Percentiles rank a stretch among this genome's conserved stretches.
Conservation (phyloP, 1,140 invertebrate genomes). For the Pseudomyrmex concolor region DNA sequence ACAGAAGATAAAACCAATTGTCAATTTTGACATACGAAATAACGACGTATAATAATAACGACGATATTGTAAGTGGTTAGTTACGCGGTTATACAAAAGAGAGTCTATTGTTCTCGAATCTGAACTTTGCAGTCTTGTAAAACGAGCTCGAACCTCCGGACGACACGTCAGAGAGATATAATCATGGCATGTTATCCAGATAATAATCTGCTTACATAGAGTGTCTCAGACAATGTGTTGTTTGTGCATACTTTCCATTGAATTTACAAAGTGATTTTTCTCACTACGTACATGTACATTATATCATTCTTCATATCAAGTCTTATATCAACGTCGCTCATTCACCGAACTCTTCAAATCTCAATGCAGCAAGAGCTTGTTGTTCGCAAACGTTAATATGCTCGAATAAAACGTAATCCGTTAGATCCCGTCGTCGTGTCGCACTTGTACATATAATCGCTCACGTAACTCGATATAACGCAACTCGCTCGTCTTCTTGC, state of each 20-base stretch:
- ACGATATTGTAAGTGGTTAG: constrained; percentile 9
- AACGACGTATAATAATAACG: background rate
- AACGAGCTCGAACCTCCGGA: constrained; percentile 53
- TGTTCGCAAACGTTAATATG: too few relatives aligned
- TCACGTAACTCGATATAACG: background rate
- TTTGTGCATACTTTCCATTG: background rate
- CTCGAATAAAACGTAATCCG: background rate
- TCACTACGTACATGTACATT: too few relatives aligned
- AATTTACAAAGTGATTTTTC: background rate
- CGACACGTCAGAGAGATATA: constrained; percentile 50
- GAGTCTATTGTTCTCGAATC: constrained; percentile 10
- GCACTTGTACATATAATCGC: background rate
- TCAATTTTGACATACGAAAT: background rate
- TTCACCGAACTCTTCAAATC: background rate
- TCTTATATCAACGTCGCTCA: background rate
- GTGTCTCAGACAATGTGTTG: background rate
- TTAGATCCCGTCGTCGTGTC: too few relatives aligned
- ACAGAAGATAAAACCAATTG: too few relatives aligned
- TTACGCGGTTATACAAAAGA: constrained; percentile 13
- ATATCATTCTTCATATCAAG: background rate
- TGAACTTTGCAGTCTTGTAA: constrained; percentile 29
- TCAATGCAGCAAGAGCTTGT: background rate
- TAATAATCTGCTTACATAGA: constrained; percentile 19
- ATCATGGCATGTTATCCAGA: constrained; percentile 13
- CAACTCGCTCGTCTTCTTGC: background rate